phyloP scores from a whole-genome alignment of 2,113 vertebrate genomes.

The Patagioenas fasciata region DNA sequence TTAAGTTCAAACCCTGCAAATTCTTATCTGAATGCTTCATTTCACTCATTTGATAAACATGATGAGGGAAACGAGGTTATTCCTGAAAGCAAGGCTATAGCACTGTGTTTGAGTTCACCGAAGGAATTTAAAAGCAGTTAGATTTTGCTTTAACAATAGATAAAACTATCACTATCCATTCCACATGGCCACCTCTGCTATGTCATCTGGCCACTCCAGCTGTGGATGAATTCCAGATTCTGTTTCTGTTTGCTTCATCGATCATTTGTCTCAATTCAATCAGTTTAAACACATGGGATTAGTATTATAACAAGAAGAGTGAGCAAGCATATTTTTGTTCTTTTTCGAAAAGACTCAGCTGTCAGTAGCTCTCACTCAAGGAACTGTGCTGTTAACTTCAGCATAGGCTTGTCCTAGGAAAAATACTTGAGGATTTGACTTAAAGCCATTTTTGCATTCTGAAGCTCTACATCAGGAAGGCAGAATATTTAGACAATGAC shows the following conservation, averaged over 20 bases:
- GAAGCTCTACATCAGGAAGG: background rate
- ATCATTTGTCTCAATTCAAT: background rate
- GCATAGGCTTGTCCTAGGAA: background rate
- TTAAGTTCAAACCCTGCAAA: background rate
- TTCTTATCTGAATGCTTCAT: background rate
- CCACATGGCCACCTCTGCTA: background rate
- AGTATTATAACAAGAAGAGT: background rate
- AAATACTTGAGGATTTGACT: background rate
- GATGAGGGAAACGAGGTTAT: background rate
- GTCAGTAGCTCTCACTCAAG: background rate
- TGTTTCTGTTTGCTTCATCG: background rate
- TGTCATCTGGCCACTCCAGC: background rate
- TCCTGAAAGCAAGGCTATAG: background rate
- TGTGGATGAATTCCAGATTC: background rate
- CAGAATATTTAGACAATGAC: background rate
- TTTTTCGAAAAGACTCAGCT: background rate
- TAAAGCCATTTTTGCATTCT: background rate
- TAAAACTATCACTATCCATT: background rate
- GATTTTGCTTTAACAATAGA: background rate
- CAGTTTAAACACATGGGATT: background rate
- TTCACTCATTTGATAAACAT: background rate
- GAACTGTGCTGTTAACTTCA: background rate
- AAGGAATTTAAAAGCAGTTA: background rate
- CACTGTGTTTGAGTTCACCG: too few species aligned
- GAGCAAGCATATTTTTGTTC: background rate